Evolutionary conservation across 2,113 vertebrate species (phyloP), one percentile per base, ranked within the genome.

Genomic region (Ranitomeya imitator): DNA sequence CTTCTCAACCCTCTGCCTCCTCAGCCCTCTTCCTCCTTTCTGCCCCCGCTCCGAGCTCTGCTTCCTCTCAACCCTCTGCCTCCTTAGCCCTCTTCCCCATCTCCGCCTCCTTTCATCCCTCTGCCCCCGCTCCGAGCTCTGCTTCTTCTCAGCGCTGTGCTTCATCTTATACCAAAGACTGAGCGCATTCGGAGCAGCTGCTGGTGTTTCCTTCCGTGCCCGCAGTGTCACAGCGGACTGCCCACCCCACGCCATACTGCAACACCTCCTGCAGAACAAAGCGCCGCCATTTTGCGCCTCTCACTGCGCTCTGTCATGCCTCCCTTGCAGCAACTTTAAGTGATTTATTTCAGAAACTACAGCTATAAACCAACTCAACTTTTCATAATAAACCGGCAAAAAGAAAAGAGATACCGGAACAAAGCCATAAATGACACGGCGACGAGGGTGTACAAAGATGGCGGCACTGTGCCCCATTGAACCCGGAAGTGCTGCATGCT

Each of bases 201-300:
- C 54, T 61, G 2, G 2, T 26, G 23, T 10, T 9, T 60, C 51
- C 6, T 10, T 31, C 31, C 6, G 15, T 84, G 82, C 63, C 82
- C 10, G 82, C 82, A 84, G 63, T 84, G 63, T 71, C 82, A 83
- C 9, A 83, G 9, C 16, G 11, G 1, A 1, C 60, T 65, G 19
- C 61, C 51, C 21, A 54, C 80, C 37, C 26, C 79, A 65, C 12
- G 82, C 82, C 65, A 84, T 84, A 54, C n/a, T 84, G 82, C 63
- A 51, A 26, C 82, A 65, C 71, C 73, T 19, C 10, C 57, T 31
- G 76, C 76, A 77, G 45, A 54, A 61, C 76, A 79, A 79, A 55
- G 37, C 74, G 85, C 76, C 85, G 85, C 85, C 85, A 86, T 86
- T 61, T 86, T 86, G 59, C 76, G 7, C 60, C 74, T 79, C 45